phyloP scores from a whole-genome alignment of 2,113 vertebrate species.

The Vicugna pacos region DNA sequence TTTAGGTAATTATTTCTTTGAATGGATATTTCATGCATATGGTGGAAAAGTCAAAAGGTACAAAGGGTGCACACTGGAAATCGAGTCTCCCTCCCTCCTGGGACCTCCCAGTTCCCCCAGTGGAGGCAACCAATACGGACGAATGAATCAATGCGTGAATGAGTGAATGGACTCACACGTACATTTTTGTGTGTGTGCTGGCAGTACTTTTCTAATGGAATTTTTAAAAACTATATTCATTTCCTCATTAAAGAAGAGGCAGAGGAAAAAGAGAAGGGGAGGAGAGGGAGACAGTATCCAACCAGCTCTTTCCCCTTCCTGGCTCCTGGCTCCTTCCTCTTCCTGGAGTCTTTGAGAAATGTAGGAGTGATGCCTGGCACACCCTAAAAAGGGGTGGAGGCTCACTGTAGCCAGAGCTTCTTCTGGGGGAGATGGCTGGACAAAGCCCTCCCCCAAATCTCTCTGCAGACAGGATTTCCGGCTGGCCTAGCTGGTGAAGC shows the following conservation, averaged over 20 bases:
- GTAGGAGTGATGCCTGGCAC: background rate
- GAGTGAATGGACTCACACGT: background rate
- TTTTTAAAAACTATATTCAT: background rate
- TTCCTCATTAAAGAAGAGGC: background rate
- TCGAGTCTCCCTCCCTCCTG: background rate
- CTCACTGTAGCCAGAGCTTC: background rate
- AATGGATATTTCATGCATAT: background rate
- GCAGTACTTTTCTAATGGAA: background rate
- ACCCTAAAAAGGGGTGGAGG: background rate
- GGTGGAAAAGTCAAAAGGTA: background rate
- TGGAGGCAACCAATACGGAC: background rate
- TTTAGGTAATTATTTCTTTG: background rate
- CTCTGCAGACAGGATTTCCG: background rate
- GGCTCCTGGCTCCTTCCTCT: background rate
- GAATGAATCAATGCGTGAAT: background rate
- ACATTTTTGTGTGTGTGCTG: background rate
- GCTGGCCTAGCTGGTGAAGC: background rate
- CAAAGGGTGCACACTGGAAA: background rate
- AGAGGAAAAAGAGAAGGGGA: background rate
- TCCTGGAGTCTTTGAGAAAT: background rate
- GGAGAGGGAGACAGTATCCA: background rate
- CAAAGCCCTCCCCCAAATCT: background rate
- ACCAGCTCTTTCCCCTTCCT: background rate
- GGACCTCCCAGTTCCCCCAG: background rate
- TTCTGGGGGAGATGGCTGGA: background rate